Conservation (phyloP, 30 jellyfish, hydroid and myxozoan species). For the Aurelia coerulea region DNA sequence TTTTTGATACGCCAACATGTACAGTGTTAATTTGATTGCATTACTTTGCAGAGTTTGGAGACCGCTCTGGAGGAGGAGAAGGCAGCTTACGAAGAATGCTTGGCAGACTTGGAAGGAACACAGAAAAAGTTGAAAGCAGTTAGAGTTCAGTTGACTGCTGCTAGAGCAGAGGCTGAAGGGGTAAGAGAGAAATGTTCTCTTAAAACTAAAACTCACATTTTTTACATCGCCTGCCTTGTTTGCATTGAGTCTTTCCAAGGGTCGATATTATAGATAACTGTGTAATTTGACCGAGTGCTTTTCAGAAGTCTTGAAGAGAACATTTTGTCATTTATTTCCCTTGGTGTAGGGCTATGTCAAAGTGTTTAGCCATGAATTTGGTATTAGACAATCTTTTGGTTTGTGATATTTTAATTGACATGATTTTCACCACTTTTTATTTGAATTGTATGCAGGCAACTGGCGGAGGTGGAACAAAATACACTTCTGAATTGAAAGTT, state of each 20-base stretch:
- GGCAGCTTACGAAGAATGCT: conserved; percentile 43
- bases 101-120: conserved; percentile 47
- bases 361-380: no score
- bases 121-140: conserved; percentile 61
- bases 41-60: conserved; percentile 38
- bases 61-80: conserved; percentile 47
- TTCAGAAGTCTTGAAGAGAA: no score
- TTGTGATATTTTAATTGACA: neutral
- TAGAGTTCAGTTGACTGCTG: conserved; percentile 45
- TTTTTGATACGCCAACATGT: neutral
- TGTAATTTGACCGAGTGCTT: no score
- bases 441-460: neutral
- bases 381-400: neutral
- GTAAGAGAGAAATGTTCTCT: neutral
- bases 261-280: no score
- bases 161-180: conserved; percentile 54
- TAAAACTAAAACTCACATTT: no score
- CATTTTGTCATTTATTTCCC: no score
- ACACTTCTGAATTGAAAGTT: conserved; percentile 46
- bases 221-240: no score
- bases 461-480: conserved; percentile 55
- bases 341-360: no score
- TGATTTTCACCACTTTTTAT: neutral
- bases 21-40: neutral
- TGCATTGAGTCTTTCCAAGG: no score